Evolutionary conservation across 2,113 vertebrate species (phyloP).

Genomic region (Leuciscus idus): DNA sequence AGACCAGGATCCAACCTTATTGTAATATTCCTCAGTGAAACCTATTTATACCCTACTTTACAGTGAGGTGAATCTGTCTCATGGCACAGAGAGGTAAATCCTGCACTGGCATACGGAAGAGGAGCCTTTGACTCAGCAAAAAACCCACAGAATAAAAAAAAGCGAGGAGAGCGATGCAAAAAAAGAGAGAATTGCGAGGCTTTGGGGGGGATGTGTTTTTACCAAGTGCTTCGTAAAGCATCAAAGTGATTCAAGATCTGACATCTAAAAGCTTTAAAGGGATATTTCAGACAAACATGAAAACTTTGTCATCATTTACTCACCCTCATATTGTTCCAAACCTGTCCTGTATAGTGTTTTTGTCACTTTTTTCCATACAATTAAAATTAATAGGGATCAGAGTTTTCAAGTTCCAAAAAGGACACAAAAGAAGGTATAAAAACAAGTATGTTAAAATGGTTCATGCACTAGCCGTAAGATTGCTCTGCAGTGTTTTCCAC

Average conservation of each 20-base stretch:
- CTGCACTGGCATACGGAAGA: constrained; percentile 30
- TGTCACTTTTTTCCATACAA: neutral
- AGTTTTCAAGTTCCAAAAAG: too few species aligned
- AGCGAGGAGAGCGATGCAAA: neutral
- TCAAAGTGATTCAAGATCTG: neutral
- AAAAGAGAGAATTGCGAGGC: neutral
- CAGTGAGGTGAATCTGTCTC: constrained; percentile 45
- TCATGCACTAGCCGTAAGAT: neutral
- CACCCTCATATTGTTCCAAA: neutral
- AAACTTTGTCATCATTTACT: neutral
- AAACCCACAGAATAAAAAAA: constrained; percentile 9
- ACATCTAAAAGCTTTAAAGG: neutral
- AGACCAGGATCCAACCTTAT: constrained; percentile 69
- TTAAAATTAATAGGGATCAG: neutral
- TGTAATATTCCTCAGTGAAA: constrained; percentile 65
- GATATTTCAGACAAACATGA: neutral
- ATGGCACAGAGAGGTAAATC: constrained; percentile 42
- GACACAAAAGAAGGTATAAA: too few species aligned
- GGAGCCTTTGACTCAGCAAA: constrained; percentile 46
- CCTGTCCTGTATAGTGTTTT: neutral
- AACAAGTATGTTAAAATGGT: too few species aligned
- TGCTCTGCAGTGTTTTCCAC: neutral
- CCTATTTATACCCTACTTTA: constrained; percentile 63
- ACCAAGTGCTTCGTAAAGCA: constrained; percentile 5
- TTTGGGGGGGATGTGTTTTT: constrained; percentile 1